These are phyloP conservation scores for Aulostomus chinensis DNA, from an alignment of 2,797 vertebrate genomes.

Conservation along the genomic window DNA sequence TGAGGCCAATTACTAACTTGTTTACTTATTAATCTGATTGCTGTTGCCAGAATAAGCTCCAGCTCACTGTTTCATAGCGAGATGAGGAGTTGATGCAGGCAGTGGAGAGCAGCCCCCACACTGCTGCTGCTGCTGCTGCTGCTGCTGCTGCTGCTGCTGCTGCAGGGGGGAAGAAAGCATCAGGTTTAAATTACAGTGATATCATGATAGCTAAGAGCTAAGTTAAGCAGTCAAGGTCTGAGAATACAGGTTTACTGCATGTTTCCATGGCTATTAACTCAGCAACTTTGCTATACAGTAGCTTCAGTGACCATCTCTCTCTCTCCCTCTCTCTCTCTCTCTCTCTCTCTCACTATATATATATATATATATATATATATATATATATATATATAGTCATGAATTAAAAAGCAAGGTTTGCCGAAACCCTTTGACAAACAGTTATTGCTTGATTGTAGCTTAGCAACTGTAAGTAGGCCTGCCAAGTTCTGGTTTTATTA, in stretches of 20 bases:
- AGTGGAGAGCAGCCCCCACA: conserved; percentile 56
- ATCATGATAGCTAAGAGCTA: too few relatives aligned
- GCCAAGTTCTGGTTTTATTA: too few relatives aligned
- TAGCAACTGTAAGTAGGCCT: background rate
- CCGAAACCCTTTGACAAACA: background rate
- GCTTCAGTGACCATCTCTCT: too few relatives aligned
- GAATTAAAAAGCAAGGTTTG: background rate
- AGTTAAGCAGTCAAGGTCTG: conserved; percentile 32
- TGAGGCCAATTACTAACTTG: conserved; percentile 68
- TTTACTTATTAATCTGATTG: conserved; percentile 73
- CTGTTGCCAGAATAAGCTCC: conserved; percentile 56
- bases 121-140: conserved; percentile 54
- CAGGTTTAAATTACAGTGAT: conserved; percentile 58
- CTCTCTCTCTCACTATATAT: too few relatives aligned
- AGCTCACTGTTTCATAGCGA: conserved; percentile 30
- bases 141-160: conserved; percentile 53
- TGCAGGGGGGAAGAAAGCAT: conserved; percentile 42
- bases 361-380: too few relatives aligned
- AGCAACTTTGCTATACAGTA: too few relatives aligned
- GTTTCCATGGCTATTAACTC: conserved; percentile 27
- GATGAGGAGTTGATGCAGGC: conserved; percentile 37
- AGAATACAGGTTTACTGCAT: conserved; percentile 6
- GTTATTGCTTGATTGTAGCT: background rate
- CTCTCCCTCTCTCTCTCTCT: too few relatives aligned
- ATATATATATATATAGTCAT: too few relatives aligned